Conservation (phyloP, 1,140 invertebrate species). For the Drosophila funebris region DNA sequence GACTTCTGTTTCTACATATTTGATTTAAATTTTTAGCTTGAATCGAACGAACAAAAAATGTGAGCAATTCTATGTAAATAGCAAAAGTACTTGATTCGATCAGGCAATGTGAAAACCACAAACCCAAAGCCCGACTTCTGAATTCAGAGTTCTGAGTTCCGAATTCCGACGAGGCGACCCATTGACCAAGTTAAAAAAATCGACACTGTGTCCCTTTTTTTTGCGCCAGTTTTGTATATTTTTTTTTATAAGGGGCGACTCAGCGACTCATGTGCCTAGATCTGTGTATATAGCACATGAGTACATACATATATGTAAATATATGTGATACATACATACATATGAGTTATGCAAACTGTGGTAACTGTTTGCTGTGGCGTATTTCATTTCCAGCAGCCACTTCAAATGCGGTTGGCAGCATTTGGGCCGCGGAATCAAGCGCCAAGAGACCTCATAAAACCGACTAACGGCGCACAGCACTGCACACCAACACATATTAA, state of each 20-base stretch:
- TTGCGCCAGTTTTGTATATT: no score
- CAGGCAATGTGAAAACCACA: background rate
- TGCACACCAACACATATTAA: slow-evolving; percentile 61
- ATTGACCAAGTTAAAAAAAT: slow-evolving; percentile 75
- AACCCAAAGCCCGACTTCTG: background rate
- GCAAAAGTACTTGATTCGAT: slow-evolving; percentile 15
- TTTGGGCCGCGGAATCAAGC: slow-evolving; percentile 74
- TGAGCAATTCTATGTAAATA: background rate
- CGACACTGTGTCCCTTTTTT: slow-evolving; percentile 17
- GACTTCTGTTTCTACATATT: background rate
- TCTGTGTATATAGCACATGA: slow-evolving; percentile 18
- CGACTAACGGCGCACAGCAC: slow-evolving; percentile 59
- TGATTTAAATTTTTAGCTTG: background rate
- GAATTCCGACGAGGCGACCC: slow-evolving; percentile 49
- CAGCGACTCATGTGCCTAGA: slow-evolving; percentile 34
- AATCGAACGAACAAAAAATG: background rate
- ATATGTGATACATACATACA: slow-evolving; percentile 2
- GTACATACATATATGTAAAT: background rate
- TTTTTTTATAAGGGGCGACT: background rate
- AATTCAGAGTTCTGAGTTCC: background rate
- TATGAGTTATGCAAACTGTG: slow-evolving; percentile 60
- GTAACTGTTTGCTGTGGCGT: slow-evolving; percentile 54
- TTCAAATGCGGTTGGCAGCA: slow-evolving; percentile 75
- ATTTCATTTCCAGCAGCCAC: slow-evolving; percentile 70
- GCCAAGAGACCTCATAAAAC: slow-evolving; percentile 79